phyloP scores from a whole-genome alignment of 2,113 vertebrate genomes.

The Ibidorhyncha struthersii region DNA sequence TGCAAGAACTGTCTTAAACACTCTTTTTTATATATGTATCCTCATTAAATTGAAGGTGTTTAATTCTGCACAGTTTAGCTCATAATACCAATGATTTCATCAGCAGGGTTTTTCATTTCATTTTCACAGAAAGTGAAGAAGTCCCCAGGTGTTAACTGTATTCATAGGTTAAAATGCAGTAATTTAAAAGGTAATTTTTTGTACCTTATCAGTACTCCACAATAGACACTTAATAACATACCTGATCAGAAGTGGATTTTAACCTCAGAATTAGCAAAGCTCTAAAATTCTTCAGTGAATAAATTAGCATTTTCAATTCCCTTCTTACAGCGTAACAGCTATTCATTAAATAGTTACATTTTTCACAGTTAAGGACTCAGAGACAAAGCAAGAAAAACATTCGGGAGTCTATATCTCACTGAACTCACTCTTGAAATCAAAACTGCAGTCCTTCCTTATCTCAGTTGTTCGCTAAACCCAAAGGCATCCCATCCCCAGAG shows the following conservation, averaged over 20 bases:
- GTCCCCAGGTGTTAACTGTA: not conserved
- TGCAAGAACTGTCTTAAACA: not conserved
- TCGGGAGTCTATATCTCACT: not conserved
- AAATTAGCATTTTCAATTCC: not conserved
- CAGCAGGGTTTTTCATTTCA: not conserved
- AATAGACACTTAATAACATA: not conserved
- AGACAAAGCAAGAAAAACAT: not conserved
- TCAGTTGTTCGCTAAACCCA: not conserved
- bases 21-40: not conserved
- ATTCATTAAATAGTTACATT: not conserved
- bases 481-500: not conserved
- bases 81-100: not conserved
- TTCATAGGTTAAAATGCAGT: not conserved
- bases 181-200: constrained; percentile 35
- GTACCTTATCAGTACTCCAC: not conserved
- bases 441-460: not conserved
- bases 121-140: not conserved
- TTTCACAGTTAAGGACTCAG: not conserved
- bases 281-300: not conserved
- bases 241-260: not conserved
- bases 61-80: not conserved
- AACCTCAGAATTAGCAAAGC: not conserved
- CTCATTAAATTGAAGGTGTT: not conserved
- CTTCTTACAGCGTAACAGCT: not conserved
- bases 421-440: not conserved